These are phyloP conservation scores for Salticus scenicus DNA, from an alignment of 2,888 invertebrate species.

Conservation along the genomic window DNA sequence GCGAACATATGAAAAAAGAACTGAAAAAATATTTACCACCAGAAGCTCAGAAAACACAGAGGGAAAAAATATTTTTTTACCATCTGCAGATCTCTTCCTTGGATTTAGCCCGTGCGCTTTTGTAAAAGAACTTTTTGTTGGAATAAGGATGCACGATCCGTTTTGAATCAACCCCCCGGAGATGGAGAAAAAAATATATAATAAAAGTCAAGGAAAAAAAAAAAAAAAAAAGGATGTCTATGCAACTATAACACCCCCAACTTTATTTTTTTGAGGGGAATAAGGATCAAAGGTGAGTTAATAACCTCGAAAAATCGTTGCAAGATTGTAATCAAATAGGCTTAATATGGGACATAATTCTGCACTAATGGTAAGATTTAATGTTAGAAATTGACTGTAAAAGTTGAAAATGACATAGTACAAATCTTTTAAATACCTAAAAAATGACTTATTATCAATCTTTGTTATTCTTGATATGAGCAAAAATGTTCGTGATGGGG, in stretches of 20 bases:
- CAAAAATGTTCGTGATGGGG: too few relatives aligned
- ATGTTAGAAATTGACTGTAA: not conserved
- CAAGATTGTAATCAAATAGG: slow-evolving; percentile 2
- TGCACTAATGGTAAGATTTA: not conserved
- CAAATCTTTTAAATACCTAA: too few relatives aligned
- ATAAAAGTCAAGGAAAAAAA: too few relatives aligned
- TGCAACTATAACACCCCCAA: not conserved
- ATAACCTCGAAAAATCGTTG: not conserved
- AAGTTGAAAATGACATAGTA: too few relatives aligned
- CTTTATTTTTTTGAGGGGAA: not conserved
- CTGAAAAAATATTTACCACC: not conserved
- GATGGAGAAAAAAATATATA: not conserved
- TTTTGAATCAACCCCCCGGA: not conserved
- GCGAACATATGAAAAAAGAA: not conserved
- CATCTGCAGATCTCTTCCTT: slow-evolving; percentile 1
- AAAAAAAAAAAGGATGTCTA: not conserved
- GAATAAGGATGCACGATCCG: not conserved
- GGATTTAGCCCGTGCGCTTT: not conserved
- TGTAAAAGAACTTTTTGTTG: not conserved
- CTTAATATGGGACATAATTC: not conserved
- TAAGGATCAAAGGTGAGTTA: not conserved
- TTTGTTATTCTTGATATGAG: too few relatives aligned
- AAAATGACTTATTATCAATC: too few relatives aligned
- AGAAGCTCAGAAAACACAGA: too few relatives aligned
- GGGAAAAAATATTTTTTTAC: not conserved